Evolutionary conservation across 2,797 vertebrate species (phyloP).

Genomic region (Atherinosoma microstoma): DNA sequence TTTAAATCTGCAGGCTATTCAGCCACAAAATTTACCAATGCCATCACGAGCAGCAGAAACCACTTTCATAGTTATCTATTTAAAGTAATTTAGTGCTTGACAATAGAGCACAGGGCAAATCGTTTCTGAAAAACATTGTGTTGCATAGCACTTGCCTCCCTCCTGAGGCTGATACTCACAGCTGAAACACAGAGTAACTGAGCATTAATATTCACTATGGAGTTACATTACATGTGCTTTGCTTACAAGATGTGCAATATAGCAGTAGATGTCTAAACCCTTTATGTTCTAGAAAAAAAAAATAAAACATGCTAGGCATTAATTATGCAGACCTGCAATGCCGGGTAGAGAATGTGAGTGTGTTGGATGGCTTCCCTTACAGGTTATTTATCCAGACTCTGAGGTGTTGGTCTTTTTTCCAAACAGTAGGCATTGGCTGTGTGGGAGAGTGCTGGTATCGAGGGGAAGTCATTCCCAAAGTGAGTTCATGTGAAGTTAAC

Average conservation of each 20-base stretch:
- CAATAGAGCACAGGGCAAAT: constrained; percentile 52
- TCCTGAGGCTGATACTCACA: constrained; percentile 49
- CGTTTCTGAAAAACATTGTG: constrained; percentile 57
- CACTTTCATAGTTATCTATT: constrained; percentile 38
- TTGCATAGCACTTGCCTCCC: constrained; percentile 67
- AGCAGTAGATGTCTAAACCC: constrained; percentile 53
- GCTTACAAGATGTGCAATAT: constrained; percentile 60
- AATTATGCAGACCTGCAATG: constrained; percentile 41
- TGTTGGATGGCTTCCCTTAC: constrained; percentile 27
- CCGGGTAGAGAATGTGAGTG: constrained; percentile 16
- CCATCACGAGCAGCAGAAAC: constrained; percentile 43
- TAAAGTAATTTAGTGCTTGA: constrained; percentile 54
- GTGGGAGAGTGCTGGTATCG: constrained; percentile 52
- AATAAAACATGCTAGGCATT: constrained; percentile 36
- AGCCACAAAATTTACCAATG: constrained; percentile 13
- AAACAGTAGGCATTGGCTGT: constrained; percentile 34
- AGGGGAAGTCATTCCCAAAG: constrained; percentile 63
- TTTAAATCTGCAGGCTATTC: constrained; percentile 1
- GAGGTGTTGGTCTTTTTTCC: constrained; percentile 14
- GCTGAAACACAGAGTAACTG: constrained; percentile 59
- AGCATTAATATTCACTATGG: constrained; percentile 74
- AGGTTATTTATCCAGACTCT: constrained; percentile 47
- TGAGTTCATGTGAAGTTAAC: constrained; percentile 75
- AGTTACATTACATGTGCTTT: constrained; percentile 67
- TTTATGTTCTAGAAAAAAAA: constrained; percentile 37